These are phyloP conservation scores for Passer domesticus DNA, from an alignment of 2,113 vertebrate species.

Conservation along the genomic window DNA sequence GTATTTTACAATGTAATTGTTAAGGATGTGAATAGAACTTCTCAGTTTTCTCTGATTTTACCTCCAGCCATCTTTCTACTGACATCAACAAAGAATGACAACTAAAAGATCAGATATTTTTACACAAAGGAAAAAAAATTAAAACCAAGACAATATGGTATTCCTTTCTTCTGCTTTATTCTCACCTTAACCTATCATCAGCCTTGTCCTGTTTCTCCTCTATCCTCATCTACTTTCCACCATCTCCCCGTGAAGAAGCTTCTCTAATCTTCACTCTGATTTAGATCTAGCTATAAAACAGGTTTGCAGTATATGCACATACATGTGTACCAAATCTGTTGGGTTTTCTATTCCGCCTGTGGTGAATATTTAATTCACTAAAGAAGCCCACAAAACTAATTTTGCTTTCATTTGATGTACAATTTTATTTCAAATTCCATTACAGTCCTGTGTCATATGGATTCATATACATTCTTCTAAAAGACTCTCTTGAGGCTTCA, in stretches of 20 bases:
- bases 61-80: not conserved
- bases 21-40: not conserved
- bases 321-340: not conserved
- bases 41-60: not conserved
- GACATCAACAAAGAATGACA: not conserved
- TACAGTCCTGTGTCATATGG: not conserved
- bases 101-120: not conserved
- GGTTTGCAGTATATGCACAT: not conserved
- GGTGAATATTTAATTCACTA: not conserved
- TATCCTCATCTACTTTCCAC: not conserved
- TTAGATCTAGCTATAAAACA: not conserved
- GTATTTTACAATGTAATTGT: not conserved
- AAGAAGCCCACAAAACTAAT: not conserved
- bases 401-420: not conserved
- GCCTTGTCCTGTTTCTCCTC: not conserved
- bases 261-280: not conserved
- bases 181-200: not conserved
- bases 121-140: not conserved
- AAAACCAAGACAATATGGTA: rapidly evolving
- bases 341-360: not conserved
- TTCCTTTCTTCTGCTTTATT: not conserved
- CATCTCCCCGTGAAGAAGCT: not conserved
- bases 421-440: not conserved
- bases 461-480: not conserved
- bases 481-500: not conserved